Percentiles rank a stretch among this genome's conserved stretches.
phyloP scores from a whole-genome alignment of 1,140 invertebrate species.

The Hyphantria cunea region DNA sequence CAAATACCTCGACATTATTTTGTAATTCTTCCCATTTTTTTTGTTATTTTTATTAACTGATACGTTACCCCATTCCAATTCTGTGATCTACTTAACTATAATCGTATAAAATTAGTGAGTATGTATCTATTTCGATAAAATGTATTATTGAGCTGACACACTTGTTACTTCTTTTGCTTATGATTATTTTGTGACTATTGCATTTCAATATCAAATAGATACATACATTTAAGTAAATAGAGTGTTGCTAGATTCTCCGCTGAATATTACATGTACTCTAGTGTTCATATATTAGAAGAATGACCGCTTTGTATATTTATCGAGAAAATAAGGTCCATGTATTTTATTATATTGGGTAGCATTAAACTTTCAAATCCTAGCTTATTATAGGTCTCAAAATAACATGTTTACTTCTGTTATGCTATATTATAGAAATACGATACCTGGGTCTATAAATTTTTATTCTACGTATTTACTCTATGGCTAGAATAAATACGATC shows the following conservation, averaged over 20 bases:
- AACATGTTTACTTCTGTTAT: too few relatives aligned
- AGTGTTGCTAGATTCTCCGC: not conserved
- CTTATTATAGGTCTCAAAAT: too few relatives aligned
- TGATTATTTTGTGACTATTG: not conserved
- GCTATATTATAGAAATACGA: too few relatives aligned
- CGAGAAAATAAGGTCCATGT: too few relatives aligned
- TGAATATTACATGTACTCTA: not conserved
- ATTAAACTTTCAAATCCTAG: too few relatives aligned
- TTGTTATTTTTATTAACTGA: conserved; percentile 1
- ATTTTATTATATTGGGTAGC: too few relatives aligned
- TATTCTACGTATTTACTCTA: too few relatives aligned
- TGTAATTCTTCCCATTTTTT: conserved; percentile 5
- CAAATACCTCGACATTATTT: conserved; percentile 15
- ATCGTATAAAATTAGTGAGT: conserved; percentile 14
- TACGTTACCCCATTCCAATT: conserved; percentile 31
- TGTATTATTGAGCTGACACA: not conserved
- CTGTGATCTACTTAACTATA: conserved; percentile 41
- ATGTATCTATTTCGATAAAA: conserved; percentile 15
- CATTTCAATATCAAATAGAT: conserved; percentile 10
- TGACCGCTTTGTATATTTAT: too few relatives aligned
- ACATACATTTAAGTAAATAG: not conserved
- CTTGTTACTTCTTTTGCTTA: conserved; percentile 7
- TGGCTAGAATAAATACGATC: too few relatives aligned
- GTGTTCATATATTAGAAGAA: too few relatives aligned
- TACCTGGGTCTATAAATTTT: too few relatives aligned